Percentiles rank a stretch among this genome's conserved stretches.
Evolutionary conservation across 2,888 invertebrate genomes (phyloP).

Genomic region (Toxonevra muliebris): DNA sequence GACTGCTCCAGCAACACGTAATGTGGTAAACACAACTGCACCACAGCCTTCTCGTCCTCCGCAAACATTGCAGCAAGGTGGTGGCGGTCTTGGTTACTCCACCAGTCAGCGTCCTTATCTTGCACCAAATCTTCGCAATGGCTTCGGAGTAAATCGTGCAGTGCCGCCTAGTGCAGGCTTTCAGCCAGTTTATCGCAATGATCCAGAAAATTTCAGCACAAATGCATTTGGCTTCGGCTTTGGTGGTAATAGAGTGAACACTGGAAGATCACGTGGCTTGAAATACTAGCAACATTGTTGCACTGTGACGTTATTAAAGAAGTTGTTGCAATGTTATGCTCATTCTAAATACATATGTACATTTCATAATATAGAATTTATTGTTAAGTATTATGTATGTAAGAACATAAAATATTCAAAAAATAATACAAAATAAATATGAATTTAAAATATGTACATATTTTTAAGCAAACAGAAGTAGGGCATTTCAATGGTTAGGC

Average conservation of each 20-base stretch:
- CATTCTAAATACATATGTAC: no score
- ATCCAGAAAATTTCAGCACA: constrained; percentile 44
- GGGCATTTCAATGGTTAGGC: no score
- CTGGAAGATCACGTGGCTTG: constrained; percentile 58
- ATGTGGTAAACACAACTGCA: constrained; percentile 31
- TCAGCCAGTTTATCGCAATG: constrained; percentile 37
- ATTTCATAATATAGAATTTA: no score
- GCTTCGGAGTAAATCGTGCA: constrained; percentile 47
- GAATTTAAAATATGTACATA: no score
- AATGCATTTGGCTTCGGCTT: constrained; percentile 41
- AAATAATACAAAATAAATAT: no score
- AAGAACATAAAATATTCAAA: no score
- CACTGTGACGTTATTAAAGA: no score
- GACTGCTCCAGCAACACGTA: constrained; percentile 26
- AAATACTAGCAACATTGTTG: constrained; percentile 50
- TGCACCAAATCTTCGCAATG: constrained; percentile 59
- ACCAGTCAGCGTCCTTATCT: constrained; percentile 63
- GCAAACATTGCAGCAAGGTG: not conserved
- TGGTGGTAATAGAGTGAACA: constrained; percentile 47
- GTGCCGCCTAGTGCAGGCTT: constrained; percentile 44
- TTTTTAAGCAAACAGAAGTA: no score
- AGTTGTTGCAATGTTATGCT: no score
- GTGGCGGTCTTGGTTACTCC: constrained; percentile 29
- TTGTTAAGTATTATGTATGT: no score
- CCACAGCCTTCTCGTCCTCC: constrained; percentile 10